A percentile compares a stretch with the other conserved stretches of the same genome.
Evolutionary conservation across 2,888 invertebrate genomes (phyloP).

Genomic region (Trichogramma dendrolimi): DNA sequence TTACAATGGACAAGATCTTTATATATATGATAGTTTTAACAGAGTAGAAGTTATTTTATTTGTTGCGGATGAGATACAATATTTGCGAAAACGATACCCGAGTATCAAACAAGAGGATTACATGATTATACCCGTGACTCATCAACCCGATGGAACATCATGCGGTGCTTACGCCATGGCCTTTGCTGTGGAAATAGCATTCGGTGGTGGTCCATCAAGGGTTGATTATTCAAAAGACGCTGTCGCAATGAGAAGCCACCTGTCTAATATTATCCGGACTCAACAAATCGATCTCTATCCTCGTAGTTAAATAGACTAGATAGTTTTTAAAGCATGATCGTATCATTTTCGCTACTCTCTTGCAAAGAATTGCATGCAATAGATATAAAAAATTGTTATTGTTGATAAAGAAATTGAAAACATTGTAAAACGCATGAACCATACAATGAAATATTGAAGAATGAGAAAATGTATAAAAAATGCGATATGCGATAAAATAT

Average conservation of each 20-base stretch:
- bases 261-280: slow-evolving; percentile 21
- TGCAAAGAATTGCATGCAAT: too few relatives aligned
- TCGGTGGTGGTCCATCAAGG: slow-evolving; percentile 21
- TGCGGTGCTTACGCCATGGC: slow-evolving; percentile 27
- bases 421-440: too few relatives aligned
- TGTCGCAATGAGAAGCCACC: slow-evolving; percentile 20
- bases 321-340: too few relatives aligned
- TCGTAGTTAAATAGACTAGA: too few relatives aligned
- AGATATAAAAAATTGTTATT: too few relatives aligned
- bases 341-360: too few relatives aligned
- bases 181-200: slow-evolving; percentile 27
- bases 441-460: too few relatives aligned
- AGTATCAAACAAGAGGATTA: slow-evolving; percentile 2
- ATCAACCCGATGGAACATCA: slow-evolving; percentile 17
- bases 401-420: too few relatives aligned
- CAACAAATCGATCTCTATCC: too few relatives aligned
- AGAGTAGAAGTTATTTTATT: slow-evolving; percentile 5
- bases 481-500: too few relatives aligned
- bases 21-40: slow-evolving; percentile 27
- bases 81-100: slow-evolving; percentile 23
- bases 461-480: too few relatives aligned
- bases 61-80: slow-evolving; percentile 10
- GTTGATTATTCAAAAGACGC: slow-evolving; percentile 17
- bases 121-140: slow-evolving; percentile 13
- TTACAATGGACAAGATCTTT: slow-evolving; percentile 24